phyloP scores from a whole-genome alignment of 2,888 invertebrate genomes.

The Ennomos erosarius region DNA sequence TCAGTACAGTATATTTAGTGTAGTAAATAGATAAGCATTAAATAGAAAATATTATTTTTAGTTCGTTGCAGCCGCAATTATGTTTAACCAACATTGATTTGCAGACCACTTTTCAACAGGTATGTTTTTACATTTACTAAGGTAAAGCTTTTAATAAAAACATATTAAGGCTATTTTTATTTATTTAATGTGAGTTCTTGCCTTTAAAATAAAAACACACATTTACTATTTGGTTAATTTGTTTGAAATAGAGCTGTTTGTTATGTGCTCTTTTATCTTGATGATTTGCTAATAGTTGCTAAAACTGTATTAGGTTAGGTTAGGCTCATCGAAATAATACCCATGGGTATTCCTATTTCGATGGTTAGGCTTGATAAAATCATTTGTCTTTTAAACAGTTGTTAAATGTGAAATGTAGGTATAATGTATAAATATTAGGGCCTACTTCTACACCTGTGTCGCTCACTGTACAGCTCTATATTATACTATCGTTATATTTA shows the following conservation, averaged over 20 bases:
- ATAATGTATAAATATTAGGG: constrained; percentile 69
- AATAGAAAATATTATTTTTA: constrained; percentile 9
- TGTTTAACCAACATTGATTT: constrained; percentile 16
- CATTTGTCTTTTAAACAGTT: constrained; percentile 1
- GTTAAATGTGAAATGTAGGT: constrained; percentile 56
- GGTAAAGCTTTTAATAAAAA: neutral
- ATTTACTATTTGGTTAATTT: neutral
- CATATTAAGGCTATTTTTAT: no score
- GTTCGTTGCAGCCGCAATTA: constrained; percentile 4
- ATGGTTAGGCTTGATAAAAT: constrained; percentile 12
- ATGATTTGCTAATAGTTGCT: neutral
- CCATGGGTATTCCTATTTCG: no score
- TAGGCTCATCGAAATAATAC: no score
- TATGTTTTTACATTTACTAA: neutral
- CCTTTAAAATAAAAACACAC: neutral
- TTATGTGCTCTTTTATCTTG: neutral
- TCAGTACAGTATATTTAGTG: constrained; percentile 31
- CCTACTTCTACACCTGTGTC: constrained; percentile 79
- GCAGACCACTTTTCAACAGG: neutral
- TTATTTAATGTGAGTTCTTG: no score
- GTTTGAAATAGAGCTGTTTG: neutral
- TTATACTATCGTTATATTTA: constrained; percentile 48
- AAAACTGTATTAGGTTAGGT: neutral
- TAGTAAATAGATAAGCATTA: constrained; percentile 33
- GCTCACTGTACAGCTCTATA: constrained; percentile 76